These are phyloP conservation scores for Hirundo rustica DNA, from an alignment of 2,797 vertebrate species.

Conservation along the genomic window DNA sequence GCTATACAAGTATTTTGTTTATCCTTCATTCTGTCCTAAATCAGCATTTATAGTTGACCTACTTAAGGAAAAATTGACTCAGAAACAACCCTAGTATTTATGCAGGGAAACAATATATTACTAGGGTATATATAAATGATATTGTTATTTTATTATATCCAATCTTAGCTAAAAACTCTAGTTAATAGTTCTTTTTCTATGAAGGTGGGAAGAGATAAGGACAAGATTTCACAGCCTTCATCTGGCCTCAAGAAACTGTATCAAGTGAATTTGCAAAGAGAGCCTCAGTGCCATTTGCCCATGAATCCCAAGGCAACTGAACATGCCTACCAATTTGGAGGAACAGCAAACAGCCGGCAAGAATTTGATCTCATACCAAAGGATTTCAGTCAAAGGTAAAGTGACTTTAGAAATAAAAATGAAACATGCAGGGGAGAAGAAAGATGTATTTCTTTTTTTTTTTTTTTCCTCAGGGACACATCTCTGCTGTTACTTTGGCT, in stretches of 20 bases:
- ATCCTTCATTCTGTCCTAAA: not conserved
- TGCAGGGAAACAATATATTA: not conserved
- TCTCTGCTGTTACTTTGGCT: not conserved
- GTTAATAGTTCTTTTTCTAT: constrained; percentile 14
- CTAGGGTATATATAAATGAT: not conserved
- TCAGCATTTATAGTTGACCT: not conserved
- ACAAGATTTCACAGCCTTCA: constrained; percentile 72
- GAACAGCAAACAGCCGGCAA: constrained; percentile 88
- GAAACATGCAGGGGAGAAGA: not conserved
- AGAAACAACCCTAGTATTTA: not conserved
- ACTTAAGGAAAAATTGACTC: not conserved
- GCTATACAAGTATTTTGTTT: not conserved
- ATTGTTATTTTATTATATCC: not conserved
- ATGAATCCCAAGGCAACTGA: constrained; percentile 76
- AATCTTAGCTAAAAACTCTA: not conserved
- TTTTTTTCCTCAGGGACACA: not conserved
- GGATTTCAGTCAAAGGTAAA: constrained; percentile 85
- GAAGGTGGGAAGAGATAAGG: constrained; percentile 83
- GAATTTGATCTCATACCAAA: constrained; percentile 84
- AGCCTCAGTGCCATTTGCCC: constrained; percentile 80
- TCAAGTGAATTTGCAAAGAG: constrained; percentile 43
- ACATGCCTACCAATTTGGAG: constrained; percentile 84
- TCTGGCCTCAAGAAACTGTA: constrained; percentile 73
- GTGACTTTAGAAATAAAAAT: not conserved
- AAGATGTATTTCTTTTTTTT: not conserved